Percentiles rank a stretch among this genome's conserved stretches.
Evolutionary conservation across 2,888 invertebrate species (phyloP).

Genomic region (Ariolimax columbianus): DNA sequence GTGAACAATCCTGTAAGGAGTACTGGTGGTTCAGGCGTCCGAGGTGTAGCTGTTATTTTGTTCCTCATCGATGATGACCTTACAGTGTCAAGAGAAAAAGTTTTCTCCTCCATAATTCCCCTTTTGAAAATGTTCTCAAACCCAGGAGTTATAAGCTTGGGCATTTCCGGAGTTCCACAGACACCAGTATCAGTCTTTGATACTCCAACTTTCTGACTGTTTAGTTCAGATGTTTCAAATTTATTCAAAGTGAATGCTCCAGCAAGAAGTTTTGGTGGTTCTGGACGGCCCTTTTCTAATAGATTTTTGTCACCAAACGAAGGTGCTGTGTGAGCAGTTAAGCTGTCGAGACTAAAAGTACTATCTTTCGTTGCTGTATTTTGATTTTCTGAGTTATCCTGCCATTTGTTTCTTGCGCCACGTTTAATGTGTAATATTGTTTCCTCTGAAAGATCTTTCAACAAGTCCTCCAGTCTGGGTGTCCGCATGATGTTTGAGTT

Average conservation of each 20-base stretch:
- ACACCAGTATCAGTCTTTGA: neutral
- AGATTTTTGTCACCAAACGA: neutral
- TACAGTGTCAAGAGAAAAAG: neutral
- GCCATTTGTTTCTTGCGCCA: neutral
- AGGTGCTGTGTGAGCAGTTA: neutral
- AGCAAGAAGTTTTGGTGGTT: neutral
- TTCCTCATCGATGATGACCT: neutral
- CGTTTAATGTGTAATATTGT: neutral
- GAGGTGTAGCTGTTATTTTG: too few relatives aligned
- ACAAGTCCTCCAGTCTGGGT: conserved; percentile 35
- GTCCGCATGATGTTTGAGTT: neutral
- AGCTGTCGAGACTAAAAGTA: neutral
- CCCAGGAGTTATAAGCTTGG: neutral
- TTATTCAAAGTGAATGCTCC: neutral
- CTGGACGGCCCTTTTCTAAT: neutral
- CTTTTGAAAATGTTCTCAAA: neutral
- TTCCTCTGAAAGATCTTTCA: conserved; percentile 13
- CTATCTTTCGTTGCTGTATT: neutral
- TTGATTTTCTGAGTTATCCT: neutral
- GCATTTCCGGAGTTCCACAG: neutral
- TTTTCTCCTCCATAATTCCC: neutral
- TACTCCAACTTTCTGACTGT: neutral
- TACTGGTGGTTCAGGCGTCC: conserved; percentile 5
- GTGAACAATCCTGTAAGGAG: neutral
- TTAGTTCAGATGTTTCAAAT: neutral